Evolutionary conservation across 92 coral and sea anemone genomes (phyloP), one percentile per base, ranked within the genome.

Genomic region (Micromussa lordhowensis): DNA sequence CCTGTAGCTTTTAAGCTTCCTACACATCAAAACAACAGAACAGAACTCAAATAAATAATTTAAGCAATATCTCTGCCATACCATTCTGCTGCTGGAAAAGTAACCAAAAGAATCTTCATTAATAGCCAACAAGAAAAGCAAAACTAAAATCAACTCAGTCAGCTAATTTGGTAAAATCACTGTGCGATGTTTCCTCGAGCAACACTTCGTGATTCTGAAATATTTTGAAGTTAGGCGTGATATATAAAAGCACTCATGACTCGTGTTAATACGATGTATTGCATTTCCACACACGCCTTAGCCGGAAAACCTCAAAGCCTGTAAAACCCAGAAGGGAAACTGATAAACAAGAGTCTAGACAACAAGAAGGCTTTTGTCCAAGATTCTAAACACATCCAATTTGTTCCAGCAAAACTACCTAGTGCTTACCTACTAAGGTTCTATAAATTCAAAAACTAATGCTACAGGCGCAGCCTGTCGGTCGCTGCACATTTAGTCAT

Each of bases 261-360:
- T 72, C 68, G 80, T 73, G 73, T 68, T 36, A 61, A 84, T 51
- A 57, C 35, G 31, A 84, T 73, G 82, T 35, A 34, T 24, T 35
- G 68, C 72, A 61, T 16, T 54, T 21, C 31, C 68, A 24, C 36
- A n/a, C 88, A 73, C 69, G 24, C 57, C 72, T 83, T 22, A 55
- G 35, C 5, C 81, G 71, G 80, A 55, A 84, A 74, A 84, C 71
- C 88, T 70, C 54, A 30, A 53, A 71, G n/a, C 21, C 31, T 19
- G 66, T 30, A 49, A 16, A 77, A 12, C 40, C 26, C 58, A 19
- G 22, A 40, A 16, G 16, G 29, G 68, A 31, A 55, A 29, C 69
- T 29, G 24, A 26, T 3, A 8, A 21, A 8, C 24, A 17, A 78
- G 5, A 5, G 7, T 2, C 48, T 21, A 21, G n/a, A 30, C 77